A percentile compares a stretch with the other conserved stretches of the same genome.
Conservation (phyloP, 2,888 invertebrate genomes). For the Pelosia muscerda region DNA sequence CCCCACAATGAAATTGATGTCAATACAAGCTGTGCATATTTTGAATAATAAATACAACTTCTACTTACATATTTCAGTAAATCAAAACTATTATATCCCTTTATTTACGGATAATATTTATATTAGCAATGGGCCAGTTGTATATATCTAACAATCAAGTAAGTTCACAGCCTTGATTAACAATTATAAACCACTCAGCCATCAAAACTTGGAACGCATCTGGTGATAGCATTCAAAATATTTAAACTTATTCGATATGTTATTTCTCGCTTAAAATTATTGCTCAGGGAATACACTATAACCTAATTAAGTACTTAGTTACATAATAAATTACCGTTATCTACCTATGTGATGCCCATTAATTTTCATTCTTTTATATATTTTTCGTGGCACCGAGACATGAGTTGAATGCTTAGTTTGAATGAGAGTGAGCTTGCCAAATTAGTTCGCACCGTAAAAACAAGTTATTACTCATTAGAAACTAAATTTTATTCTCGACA, state of each 20-base stretch:
- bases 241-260: constrained; percentile 6
- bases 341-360: constrained; percentile 32
- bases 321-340: constrained; percentile 19
- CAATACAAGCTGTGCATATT: neutral
- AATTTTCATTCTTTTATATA: constrained; percentile 29
- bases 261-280: constrained; percentile 41
- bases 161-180: too few relatives aligned
- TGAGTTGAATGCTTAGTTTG: constrained; percentile 7
- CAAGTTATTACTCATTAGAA: constrained; percentile 30
- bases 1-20: neutral
- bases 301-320: constrained; percentile 19
- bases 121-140: too few relatives aligned
- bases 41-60: neutral
- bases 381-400: constrained; percentile 26
- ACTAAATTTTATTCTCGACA: constrained; percentile 17
- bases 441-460: constrained; percentile 22
- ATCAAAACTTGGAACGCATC: constrained; percentile 17
- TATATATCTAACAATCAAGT: too few relatives aligned
- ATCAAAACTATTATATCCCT: too few relatives aligned
- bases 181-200: neutral
- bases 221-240: constrained; percentile 14
- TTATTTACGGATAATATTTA: too few relatives aligned
- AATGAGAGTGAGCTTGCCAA: constrained; percentile 36
- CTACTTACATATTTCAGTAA: neutral
- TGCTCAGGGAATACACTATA: constrained; percentile 52